Base-by-base conservation (phyloP, 1,140 invertebrate species). In the Armadillidium nasatum region DNA sequence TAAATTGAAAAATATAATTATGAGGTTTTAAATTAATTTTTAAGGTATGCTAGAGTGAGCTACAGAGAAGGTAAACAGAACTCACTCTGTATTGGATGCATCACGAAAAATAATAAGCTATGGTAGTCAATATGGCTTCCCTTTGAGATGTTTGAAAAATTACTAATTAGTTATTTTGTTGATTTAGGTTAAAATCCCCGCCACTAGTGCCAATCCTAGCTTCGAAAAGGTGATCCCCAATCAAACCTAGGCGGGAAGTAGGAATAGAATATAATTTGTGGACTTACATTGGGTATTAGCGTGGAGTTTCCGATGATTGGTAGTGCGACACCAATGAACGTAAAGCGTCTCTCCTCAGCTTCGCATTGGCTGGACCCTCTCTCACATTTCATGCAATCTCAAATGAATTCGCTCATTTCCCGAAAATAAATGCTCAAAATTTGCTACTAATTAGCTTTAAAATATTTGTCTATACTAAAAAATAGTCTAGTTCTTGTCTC, bases 251-350 rank as follows among this genome's bases (percentile, higher is more conserved):
- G 80, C 79, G 75, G 79, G 76, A 81, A 78, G 77, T 71, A 79
- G 77, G 72, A 81, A 84, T 83, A 83, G 87, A 88, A 88, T 87
- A 89, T 89, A 90, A 90, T 90, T 89, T 89, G 88, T 88, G 88
- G 87, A 91, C 90, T 91, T 91, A 91, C 90, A 89, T 90, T 89
- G 89, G 88, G 89, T 89, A 90, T 89, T 90, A 81, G 80, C 68
- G 76, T 71, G 78, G 73, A 77, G 78, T 78, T 79, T 83, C 82
- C 81, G 80, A 80, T 82, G 82, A 83, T 83, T 83, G 83, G 82
- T 83, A 85, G 84, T 84, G 82, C 82, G 83, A 81, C 81, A 82
- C 82, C 83, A 83, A 83, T 83, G 83, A 83, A 83, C 76, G 75
- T 66, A 71, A 69, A 72, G 75, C 80, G 74, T 75, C 75, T 71